Percentiles rank a stretch among this genome's conserved stretches.
Conservation (phyloP, 2,888 invertebrate genomes). For the Synergus gifuensis region DNA sequence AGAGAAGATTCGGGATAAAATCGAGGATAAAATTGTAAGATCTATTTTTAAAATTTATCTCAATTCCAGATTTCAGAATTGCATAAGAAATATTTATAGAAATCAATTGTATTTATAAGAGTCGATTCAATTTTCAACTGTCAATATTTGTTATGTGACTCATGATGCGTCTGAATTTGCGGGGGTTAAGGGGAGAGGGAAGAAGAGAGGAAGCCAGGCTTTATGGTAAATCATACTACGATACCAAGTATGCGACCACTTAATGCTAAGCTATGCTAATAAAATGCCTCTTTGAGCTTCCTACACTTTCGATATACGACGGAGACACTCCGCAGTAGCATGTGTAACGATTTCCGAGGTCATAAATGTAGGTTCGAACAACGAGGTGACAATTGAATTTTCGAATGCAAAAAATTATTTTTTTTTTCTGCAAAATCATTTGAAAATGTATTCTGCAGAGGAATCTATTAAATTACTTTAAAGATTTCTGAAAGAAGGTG, state of each 20-base stretch:
- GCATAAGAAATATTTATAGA: not conserved
- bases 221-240: slow-evolving; percentile 52
- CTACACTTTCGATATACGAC: slow-evolving; percentile 51
- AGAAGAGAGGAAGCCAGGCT: slow-evolving; percentile 50
- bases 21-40: not conserved
- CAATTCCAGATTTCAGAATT: not conserved
- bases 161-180: slow-evolving; percentile 48
- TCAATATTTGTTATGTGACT: slow-evolving; percentile 41
- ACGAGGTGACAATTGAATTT: no score
- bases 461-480: no score
- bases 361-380: no score
- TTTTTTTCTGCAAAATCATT: no score
- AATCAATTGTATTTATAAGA: not conserved
- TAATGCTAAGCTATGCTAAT: slow-evolving; percentile 65
- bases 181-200: slow-evolving; percentile 31
- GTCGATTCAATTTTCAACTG: not conserved
- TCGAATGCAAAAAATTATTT: no score
- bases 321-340: not conserved
- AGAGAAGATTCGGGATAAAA: no score
- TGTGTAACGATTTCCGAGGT: not conserved
- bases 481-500: no score
- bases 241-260: slow-evolving; percentile 59
- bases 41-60: not conserved
- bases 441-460: no score
- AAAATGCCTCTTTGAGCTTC: slow-evolving; percentile 61